These are phyloP conservation scores for Rugalucina vietnamica DNA, from an alignment of 2,888 invertebrate genomes.

Conservation along the genomic window DNA sequence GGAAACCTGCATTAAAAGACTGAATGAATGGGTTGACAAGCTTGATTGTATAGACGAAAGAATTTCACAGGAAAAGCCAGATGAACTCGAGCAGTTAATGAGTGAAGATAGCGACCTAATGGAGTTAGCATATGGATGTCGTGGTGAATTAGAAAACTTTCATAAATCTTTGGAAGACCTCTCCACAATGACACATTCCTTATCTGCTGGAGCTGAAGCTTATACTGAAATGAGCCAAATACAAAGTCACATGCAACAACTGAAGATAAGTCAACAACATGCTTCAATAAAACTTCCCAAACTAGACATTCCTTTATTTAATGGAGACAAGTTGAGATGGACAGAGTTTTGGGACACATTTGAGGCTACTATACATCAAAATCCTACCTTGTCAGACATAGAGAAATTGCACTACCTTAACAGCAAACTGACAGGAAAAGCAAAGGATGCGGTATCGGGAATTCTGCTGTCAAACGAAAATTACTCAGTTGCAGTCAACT, in stretches of 20 bases:
- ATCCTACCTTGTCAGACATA: too few species aligned
- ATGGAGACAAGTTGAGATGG: too few species aligned
- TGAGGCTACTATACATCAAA: too few species aligned
- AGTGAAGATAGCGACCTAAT: not conserved
- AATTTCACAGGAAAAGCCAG: not conserved
- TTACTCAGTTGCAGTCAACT: too few species aligned
- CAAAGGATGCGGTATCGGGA: too few species aligned
- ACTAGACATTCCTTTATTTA: too few species aligned
- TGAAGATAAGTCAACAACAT: too few species aligned
- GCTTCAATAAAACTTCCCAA: too few species aligned
- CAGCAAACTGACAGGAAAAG: too few species aligned
- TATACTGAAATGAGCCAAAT: not conserved
- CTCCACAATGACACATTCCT: not conserved
- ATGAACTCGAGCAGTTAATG: not conserved
- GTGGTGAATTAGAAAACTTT: not conserved
- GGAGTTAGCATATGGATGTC: not conserved
- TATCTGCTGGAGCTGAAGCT: not conserved
- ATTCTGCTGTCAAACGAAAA: too few species aligned
- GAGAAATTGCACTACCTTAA: too few species aligned
- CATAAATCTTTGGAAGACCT: not conserved
- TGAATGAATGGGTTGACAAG: not conserved
- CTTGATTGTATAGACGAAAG: not conserved
- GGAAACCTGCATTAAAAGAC: not conserved
- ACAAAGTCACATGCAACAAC: not conserved
- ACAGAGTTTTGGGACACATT: too few species aligned